A percentile compares a stretch with the other conserved stretches of the same genome.
These are phyloP conservation scores for Drosophila insularis DNA, from an alignment of 1,140 invertebrate species.

Conservation along the genomic window DNA sequence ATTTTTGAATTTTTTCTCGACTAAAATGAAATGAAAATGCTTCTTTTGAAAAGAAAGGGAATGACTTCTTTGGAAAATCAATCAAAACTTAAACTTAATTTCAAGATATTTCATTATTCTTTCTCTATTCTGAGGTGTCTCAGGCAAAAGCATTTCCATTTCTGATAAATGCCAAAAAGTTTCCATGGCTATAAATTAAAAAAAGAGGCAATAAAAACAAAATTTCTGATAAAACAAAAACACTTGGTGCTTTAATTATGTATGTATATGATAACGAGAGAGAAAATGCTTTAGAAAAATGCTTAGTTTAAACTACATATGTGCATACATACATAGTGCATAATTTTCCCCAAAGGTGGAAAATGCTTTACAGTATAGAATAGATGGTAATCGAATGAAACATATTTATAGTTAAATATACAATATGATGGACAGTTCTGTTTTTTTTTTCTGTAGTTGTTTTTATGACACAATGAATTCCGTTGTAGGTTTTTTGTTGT, in stretches of 20 bases:
- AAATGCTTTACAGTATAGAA: not conserved
- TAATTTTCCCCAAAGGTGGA: not conserved
- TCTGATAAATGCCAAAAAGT: not conserved
- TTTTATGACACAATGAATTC: constrained; percentile 79
- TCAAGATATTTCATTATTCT: no score
- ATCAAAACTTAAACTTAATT: no score
- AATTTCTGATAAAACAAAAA: constrained; percentile 47
- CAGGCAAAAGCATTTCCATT: no score
- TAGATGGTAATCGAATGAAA: constrained; percentile 27
- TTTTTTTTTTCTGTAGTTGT: constrained; percentile 31
- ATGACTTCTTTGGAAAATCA: not conserved
- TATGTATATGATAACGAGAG: constrained; percentile 61
- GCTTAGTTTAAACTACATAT: constrained; percentile 50
- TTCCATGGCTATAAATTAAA: not conserved
- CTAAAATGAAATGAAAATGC: not conserved
- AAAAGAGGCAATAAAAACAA: not conserved
- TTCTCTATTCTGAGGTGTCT: no score
- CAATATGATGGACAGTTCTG: constrained; percentile 29
- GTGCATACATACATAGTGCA: constrained; percentile 22
- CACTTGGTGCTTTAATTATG: constrained; percentile 59
- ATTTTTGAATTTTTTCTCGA: not conserved
- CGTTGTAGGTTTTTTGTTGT: constrained; percentile 29
- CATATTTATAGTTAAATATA: constrained; percentile 11
- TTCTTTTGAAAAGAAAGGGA: not conserved
- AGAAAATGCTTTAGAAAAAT: constrained; percentile 65